Evolutionary conservation across 2,113 vertebrate genomes (phyloP).

Genomic region (Oreochromis tanganicae): DNA sequence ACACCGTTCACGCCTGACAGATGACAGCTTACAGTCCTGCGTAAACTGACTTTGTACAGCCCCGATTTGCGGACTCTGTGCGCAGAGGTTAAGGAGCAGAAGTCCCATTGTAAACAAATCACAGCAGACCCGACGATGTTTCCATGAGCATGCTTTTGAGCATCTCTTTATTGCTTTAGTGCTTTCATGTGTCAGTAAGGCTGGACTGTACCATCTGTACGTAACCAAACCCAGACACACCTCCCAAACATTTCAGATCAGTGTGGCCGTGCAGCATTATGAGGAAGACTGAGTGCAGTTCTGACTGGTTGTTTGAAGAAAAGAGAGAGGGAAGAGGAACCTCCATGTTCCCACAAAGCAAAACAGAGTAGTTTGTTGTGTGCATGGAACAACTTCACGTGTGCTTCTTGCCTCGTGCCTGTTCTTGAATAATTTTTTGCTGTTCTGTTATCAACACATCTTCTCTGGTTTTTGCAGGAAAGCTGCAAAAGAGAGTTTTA

Average conservation of each 20-base stretch:
- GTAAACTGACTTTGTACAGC: too few species aligned
- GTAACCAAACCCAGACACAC: neutral
- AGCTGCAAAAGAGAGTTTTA: slow-evolving; percentile 62
- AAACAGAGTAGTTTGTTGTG: neutral
- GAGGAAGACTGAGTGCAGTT: neutral
- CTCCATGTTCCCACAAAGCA: neutral
- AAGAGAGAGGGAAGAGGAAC: neutral
- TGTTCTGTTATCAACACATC: neutral
- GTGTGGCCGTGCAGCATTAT: neutral
- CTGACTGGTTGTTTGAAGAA: neutral
- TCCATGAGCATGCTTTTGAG: too few species aligned
- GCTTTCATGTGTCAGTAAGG: neutral
- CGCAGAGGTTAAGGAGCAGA: too few species aligned
- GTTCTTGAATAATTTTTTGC: neutral
- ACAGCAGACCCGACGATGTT: too few species aligned
- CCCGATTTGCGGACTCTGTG: too few species aligned
- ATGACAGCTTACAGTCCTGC: too few species aligned
- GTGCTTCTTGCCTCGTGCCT: neutral
- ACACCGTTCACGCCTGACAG: too few species aligned
- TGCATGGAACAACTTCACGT: neutral
- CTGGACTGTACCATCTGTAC: neutral
- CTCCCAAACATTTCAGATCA: neutral
- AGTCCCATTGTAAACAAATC: too few species aligned
- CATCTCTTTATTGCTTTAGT: neutral
- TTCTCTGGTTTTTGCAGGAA: slow-evolving; percentile 49